phyloP scores from a whole-genome alignment of 1,140 invertebrate species.

The Hyles vespertilio region DNA sequence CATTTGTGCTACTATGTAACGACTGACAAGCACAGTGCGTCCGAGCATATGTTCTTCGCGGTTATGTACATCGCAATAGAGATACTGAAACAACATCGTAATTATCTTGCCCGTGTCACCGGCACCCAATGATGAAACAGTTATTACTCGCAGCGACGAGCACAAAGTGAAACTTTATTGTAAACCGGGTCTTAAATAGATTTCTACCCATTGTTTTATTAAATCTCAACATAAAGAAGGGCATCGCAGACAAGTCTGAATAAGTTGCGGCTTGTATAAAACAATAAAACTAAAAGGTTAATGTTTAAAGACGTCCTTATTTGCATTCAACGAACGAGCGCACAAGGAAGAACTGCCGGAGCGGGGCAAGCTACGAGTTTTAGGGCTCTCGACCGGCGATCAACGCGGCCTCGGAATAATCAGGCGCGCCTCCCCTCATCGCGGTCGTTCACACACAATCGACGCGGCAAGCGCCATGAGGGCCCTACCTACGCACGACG shows the following conservation, averaged over 20 bases:
- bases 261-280: constrained; percentile 27
- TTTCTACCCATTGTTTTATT: neutral
- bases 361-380: constrained; percentile 42
- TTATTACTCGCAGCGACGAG: constrained; percentile 22
- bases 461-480: constrained; percentile 50
- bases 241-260: constrained; percentile 22
- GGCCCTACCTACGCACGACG: constrained; percentile 61
- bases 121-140: constrained; percentile 14
- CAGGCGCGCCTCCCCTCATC: constrained; percentile 58
- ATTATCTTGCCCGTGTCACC: constrained; percentile 20
- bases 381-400: constrained; percentile 59
- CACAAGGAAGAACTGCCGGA: constrained; percentile 26
- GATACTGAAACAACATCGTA: constrained; percentile 11
- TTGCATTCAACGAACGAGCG: constrained; percentile 48
- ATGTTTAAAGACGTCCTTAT: constrained; percentile 44
- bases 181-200: constrained; percentile 5
- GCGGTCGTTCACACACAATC: constrained; percentile 71
- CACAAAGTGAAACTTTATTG: constrained; percentile 18
- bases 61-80: neutral
- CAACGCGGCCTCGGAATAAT: constrained; percentile 61
- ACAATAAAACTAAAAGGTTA: constrained; percentile 40
- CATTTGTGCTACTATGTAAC: no score
- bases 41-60: neutral
- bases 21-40: no score
- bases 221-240: constrained; percentile 3